Evolutionary conservation across 1,140 invertebrate genomes (phyloP).

Genomic region (Adoxophyes honmai): DNA sequence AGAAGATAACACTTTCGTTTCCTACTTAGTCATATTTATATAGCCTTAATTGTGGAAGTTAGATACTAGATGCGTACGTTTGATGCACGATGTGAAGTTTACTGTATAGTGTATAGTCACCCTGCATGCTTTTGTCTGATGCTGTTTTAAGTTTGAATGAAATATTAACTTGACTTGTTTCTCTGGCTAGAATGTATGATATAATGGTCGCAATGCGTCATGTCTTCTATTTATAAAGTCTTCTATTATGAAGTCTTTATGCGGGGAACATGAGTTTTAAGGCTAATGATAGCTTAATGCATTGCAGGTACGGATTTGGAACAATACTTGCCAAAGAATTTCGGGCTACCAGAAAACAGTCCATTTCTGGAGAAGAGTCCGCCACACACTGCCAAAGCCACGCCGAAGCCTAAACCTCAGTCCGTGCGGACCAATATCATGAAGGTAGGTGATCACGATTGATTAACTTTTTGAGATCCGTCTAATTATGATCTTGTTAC

Average conservation of each 20-base stretch:
- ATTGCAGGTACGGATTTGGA: slow-evolving; percentile 76
- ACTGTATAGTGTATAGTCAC: background rate
- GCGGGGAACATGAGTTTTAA: too few relatives aligned
- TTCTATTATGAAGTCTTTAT: too few relatives aligned
- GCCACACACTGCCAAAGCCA: slow-evolving; percentile 50
- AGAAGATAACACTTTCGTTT: too few relatives aligned
- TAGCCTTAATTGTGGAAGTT: too few relatives aligned
- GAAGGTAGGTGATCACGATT: slow-evolving; percentile 54
- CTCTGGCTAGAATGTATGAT: background rate
- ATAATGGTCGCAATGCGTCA: background rate
- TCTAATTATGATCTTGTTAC: too few relatives aligned
- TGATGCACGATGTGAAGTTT: slow-evolving; percentile 5
- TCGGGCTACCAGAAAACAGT: slow-evolving; percentile 76
- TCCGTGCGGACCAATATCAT: slow-evolving; percentile 56
- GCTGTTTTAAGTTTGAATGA: background rate
- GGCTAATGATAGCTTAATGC: background rate
- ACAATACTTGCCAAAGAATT: slow-evolving; percentile 80
- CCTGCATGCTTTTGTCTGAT: slow-evolving; percentile 6
- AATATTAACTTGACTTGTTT: background rate
- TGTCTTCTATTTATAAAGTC: background rate
- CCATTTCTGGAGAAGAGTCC: slow-evolving; percentile 70
- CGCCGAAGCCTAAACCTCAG: slow-evolving; percentile 58
- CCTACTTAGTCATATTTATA: too few relatives aligned
- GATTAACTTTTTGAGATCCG: too few relatives aligned
- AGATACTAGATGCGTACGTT: background rate